Percentiles rank a stretch among this genome's conserved stretches.
Evolutionary conservation across 2,888 invertebrate species (phyloP).

Genomic region (Tipula confusa): DNA sequence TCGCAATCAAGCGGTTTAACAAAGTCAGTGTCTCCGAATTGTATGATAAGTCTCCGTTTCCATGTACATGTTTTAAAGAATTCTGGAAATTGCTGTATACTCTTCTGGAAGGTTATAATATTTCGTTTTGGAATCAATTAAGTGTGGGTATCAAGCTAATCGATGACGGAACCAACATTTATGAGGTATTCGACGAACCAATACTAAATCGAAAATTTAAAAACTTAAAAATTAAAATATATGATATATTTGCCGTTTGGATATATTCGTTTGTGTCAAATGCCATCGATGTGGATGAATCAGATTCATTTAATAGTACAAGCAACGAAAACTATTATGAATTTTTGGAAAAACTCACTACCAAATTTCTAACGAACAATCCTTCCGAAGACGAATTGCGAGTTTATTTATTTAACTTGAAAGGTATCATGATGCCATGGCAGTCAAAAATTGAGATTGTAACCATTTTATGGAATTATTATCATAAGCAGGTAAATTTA

Average conservation of each 20-base stretch:
- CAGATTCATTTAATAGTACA: neutral
- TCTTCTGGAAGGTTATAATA: slow-evolving; percentile 46
- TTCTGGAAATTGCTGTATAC: slow-evolving; percentile 55
- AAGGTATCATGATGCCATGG: slow-evolving; percentile 47
- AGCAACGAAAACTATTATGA: slow-evolving; percentile 44
- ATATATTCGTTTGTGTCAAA: slow-evolving; percentile 45
- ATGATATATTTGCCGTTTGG: slow-evolving; percentile 41
- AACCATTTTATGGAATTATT: slow-evolving; percentile 56
- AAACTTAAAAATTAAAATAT: slow-evolving; percentile 37
- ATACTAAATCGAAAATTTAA: slow-evolving; percentile 21
- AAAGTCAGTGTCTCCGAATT: slow-evolving; percentile 48
- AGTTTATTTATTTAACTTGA: slow-evolving; percentile 49
- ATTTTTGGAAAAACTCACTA: slow-evolving; percentile 51
- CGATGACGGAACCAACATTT: slow-evolving; percentile 38
- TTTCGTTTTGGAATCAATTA: slow-evolving; percentile 50
- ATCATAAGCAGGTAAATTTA: slow-evolving; percentile 55
- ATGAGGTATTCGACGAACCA: neutral
- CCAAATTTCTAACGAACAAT: slow-evolving; percentile 49
- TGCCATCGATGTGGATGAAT: slow-evolving; percentile 36
- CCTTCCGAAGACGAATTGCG: slow-evolving; percentile 52
- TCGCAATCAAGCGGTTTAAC: neutral
- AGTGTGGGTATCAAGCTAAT: slow-evolving; percentile 45
- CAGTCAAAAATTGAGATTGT: slow-evolving; percentile 52
- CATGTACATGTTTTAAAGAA: slow-evolving; percentile 57
- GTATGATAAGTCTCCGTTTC: slow-evolving; percentile 52